Conservation (phyloP, 2,113 vertebrate genomes). For the Apaloderma vittatum region DNA sequence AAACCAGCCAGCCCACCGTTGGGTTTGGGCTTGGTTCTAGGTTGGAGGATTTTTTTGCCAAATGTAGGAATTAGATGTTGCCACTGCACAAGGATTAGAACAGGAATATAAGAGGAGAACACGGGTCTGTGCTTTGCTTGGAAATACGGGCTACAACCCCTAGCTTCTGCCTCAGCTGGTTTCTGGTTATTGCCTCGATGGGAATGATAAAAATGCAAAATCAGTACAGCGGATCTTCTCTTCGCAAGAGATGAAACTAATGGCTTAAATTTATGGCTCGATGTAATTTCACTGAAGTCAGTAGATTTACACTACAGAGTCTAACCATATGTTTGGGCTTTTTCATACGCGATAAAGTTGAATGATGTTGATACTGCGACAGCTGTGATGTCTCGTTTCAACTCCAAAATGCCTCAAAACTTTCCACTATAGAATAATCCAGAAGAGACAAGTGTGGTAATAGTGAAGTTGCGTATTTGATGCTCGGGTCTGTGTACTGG, state of each 20-base stretch:
- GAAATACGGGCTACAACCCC: neutral
- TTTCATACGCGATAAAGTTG: neutral
- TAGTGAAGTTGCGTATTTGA: neutral
- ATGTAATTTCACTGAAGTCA: neutral
- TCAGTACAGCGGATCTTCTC: neutral
- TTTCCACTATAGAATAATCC: neutral
- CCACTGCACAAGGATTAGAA: neutral
- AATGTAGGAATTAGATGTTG: neutral
- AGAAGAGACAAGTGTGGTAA: neutral
- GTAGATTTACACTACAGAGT: neutral
- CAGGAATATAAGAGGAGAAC: neutral
- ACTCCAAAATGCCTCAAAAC: neutral
- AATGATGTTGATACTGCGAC: neutral
- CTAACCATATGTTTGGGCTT: neutral
- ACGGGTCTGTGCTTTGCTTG: neutral
- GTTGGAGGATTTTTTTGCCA: neutral
- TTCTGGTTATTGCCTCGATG: neutral
- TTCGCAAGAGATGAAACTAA: neutral
- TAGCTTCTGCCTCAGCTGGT: neutral
- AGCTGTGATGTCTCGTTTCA: neutral
- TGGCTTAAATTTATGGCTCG: neutral
- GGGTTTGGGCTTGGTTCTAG: neutral
- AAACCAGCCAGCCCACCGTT: neutral
- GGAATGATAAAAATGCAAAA: conserved; percentile 41
- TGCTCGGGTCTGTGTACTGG: neutral